These are phyloP conservation scores for Euura saliciscinereae DNA, from an alignment of 1,140 invertebrate species.

Conservation along the genomic window DNA sequence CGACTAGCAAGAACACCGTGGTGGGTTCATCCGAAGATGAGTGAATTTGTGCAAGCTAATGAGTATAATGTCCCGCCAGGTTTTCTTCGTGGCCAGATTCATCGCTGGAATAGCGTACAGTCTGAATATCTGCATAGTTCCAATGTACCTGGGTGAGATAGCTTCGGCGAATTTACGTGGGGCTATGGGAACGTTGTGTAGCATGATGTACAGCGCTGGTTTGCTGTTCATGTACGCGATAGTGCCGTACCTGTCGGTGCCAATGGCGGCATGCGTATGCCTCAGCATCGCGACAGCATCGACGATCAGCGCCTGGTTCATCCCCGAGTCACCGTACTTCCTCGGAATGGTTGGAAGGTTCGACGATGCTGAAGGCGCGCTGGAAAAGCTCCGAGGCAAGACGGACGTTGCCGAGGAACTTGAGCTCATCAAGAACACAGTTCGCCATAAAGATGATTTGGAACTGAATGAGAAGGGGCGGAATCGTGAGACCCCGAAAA, in stretches of 20 bases:
- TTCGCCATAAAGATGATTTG: slow-evolving; percentile 60
- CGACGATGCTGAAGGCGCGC: slow-evolving; percentile 28
- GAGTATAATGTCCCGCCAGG: slow-evolving; percentile 13
- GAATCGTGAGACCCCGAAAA: slow-evolving; percentile 29
- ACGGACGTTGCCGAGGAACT: slow-evolving; percentile 45
- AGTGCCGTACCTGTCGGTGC: slow-evolving; percentile 44
- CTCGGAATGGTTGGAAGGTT: slow-evolving; percentile 21
- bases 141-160: slow-evolving; percentile 71
- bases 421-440: slow-evolving; percentile 46
- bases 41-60: slow-evolving; percentile 25
- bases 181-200: slow-evolving; percentile 64
- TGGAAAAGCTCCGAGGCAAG: slow-evolving; percentile 34
- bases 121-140: slow-evolving; percentile 65
- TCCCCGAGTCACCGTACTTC: slow-evolving; percentile 61
- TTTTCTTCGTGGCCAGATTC: slow-evolving; percentile 46
- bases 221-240: slow-evolving; percentile 50
- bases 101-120: slow-evolving; percentile 69
- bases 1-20: slow-evolving; percentile 57
- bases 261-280: slow-evolving; percentile 39
- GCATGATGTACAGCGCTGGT: slow-evolving; percentile 61
- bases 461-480: slow-evolving; percentile 60
- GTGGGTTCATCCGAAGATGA: slow-evolving; percentile 46
- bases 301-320: slow-evolving; percentile 47
- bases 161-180: slow-evolving; percentile 68
- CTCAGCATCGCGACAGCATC: slow-evolving; percentile 46